phyloP scores from a whole-genome alignment of 2,888 invertebrate species.

The Rhaphigaster nebulosa region DNA sequence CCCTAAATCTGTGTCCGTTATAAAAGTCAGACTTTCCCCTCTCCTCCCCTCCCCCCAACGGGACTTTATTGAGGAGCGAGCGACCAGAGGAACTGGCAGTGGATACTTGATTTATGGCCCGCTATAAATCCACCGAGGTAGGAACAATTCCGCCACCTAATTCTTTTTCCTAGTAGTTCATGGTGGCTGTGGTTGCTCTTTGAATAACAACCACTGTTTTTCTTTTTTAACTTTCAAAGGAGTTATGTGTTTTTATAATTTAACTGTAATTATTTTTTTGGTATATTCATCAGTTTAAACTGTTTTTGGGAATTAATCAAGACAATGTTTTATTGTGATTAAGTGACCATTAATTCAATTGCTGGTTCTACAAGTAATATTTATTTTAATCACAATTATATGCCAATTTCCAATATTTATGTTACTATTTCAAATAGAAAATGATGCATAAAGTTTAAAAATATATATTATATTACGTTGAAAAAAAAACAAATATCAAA shows the following conservation, averaged over 20 bases:
- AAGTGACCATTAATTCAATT: too few species aligned
- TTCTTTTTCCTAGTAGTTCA: constrained; percentile 17
- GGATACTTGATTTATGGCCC: constrained; percentile 5
- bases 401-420: too few species aligned
- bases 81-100: background rate
- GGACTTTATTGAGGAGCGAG: background rate
- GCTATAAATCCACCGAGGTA: constrained; percentile 5
- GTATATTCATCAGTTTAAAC: too few species aligned
- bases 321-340: too few species aligned
- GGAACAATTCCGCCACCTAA: background rate
- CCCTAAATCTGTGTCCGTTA: background rate
- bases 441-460: too few species aligned
- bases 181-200: background rate
- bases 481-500: too few species aligned
- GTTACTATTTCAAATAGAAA: too few species aligned
- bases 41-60: background rate
- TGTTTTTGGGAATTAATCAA: too few species aligned
- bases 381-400: too few species aligned
- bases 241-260: background rate
- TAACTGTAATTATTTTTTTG: too few species aligned
- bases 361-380: too few species aligned
- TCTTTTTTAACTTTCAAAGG: background rate
- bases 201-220: background rate
- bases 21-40: constrained; percentile 6
- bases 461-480: too few species aligned